phyloP scores from a whole-genome alignment of 2,113 vertebrate genomes.

The Eptesicus fuscus region DNA sequence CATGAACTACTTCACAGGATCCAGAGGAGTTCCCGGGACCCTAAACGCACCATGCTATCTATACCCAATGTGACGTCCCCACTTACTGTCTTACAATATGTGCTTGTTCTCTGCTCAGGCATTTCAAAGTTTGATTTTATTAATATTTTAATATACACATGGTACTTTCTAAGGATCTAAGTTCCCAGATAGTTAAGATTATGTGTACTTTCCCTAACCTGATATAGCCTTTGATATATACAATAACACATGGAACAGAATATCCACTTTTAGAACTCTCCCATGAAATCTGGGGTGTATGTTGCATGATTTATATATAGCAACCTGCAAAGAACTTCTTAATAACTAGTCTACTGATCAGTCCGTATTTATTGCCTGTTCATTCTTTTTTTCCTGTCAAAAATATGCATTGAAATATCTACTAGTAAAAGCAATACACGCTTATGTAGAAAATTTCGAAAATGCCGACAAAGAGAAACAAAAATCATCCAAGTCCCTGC shows the following conservation, averaged over 20 bases:
- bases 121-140: neutral
- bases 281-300: neutral
- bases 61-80: neutral
- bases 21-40: neutral
- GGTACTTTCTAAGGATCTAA: neutral
- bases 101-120: neutral
- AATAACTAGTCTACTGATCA: neutral
- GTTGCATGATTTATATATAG: neutral
- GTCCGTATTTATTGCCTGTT: neutral
- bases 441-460: constrained; percentile 36
- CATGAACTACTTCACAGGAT: neutral
- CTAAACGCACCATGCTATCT: neutral
- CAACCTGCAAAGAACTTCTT: neutral
- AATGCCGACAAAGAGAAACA: neutral
- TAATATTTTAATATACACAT: neutral
- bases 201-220: neutral
- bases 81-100: neutral
- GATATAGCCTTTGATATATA: neutral
- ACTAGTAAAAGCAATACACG: neutral
- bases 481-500: neutral
- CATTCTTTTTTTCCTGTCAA: neutral
- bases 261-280: neutral
- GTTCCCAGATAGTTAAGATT: neutral
- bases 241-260: neutral
- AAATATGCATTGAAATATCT: constrained; percentile 9